Evolutionary conservation across 2,888 invertebrate species (phyloP).

Genomic region (Tachina grossa): DNA sequence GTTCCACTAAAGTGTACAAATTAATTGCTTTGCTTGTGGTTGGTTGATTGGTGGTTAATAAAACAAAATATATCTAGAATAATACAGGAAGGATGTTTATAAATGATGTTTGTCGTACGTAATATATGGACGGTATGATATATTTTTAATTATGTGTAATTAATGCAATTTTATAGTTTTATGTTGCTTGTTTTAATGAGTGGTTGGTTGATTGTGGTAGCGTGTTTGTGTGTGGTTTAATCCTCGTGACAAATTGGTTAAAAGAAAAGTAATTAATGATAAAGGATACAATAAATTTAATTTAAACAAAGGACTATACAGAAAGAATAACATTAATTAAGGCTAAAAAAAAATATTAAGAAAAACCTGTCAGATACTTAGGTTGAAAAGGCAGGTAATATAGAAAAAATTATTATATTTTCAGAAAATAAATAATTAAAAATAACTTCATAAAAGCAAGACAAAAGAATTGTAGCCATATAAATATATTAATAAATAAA

Average conservation of each 20-base stretch:
- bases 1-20: conserved; percentile 6
- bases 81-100: conserved; percentile 25
- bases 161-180: conserved; percentile 13
- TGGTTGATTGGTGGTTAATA: neutral
- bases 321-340: neutral
- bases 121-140: neutral
- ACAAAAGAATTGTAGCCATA: too few relatives aligned
- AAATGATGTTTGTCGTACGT: neutral
- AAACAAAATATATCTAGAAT: neutral
- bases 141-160: conserved; percentile 9
- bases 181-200: conserved; percentile 13
- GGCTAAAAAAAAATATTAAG: neutral
- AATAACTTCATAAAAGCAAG: too few relatives aligned
- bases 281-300: neutral
- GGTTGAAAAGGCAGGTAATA: too few relatives aligned
- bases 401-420: too few relatives aligned
- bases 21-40: neutral
- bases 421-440: too few relatives aligned
- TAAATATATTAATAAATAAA: too few relatives aligned
- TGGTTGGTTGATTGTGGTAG: neutral
- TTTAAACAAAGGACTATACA: too few relatives aligned
- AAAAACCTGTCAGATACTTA: too few relatives aligned
- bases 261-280: too few relatives aligned
- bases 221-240: neutral
- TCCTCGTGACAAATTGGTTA: neutral